Conservation (phyloP, 2,888 invertebrate genomes). For the Rhodophaea formosa region DNA sequence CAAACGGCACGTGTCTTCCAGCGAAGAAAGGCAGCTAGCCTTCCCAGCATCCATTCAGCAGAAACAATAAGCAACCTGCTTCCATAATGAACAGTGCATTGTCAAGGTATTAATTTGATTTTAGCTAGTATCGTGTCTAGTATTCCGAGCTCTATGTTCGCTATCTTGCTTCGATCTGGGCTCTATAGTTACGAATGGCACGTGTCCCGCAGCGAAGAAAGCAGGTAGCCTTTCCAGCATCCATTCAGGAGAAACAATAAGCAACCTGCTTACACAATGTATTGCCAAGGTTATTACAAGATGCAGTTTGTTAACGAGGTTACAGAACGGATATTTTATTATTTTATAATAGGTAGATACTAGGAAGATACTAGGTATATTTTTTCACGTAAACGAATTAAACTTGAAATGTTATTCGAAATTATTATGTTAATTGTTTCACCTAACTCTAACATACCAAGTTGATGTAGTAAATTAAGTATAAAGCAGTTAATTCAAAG, state of each 20-base stretch:
- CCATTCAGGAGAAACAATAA: neutral
- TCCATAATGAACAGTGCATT: neutral
- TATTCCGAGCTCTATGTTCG: neutral
- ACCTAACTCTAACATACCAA: too few relatives aligned
- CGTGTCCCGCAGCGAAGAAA: neutral
- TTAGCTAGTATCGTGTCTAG: too few relatives aligned
- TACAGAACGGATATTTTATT: too few relatives aligned
- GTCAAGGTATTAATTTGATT: too few relatives aligned
- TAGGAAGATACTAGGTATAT: too few relatives aligned
- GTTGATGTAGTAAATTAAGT: too few relatives aligned
- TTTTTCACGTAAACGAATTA: too few relatives aligned
- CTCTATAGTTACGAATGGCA: neutral
- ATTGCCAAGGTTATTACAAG: conserved; percentile 8
- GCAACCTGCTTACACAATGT: neutral
- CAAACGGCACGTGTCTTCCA: neutral
- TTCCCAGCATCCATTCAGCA: neutral
- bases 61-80: neutral
- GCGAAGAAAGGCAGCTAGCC: neutral
- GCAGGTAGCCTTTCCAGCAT: neutral
- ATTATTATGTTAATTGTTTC: too few relatives aligned
- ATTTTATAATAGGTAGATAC: too few relatives aligned
- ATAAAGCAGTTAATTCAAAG: too few relatives aligned
- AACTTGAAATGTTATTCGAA: too few relatives aligned
- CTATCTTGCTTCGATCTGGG: neutral
- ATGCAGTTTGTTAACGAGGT: neutral